phyloP scores from a whole-genome alignment of 2,888 invertebrate species.

The Xylota segnis region DNA sequence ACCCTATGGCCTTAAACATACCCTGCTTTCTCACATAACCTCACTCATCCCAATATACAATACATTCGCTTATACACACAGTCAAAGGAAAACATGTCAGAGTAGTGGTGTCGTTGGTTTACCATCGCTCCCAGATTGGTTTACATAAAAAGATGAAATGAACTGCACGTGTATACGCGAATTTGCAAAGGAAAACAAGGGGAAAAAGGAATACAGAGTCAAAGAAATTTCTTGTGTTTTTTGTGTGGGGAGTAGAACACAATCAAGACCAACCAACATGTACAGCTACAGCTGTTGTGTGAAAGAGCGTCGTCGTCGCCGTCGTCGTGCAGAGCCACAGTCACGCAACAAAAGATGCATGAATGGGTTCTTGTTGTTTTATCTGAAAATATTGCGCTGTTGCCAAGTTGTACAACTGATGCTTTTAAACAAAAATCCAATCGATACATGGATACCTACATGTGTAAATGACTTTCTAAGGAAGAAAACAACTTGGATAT shows the following conservation, averaged over 20 bases:
- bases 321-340: slow-evolving; percentile 30
- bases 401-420: slow-evolving; percentile 33
- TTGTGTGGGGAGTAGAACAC: background rate
- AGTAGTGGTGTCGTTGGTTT: slow-evolving; percentile 2
- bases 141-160: slow-evolving; percentile 18
- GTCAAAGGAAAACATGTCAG: background rate
- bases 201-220: slow-evolving; percentile 11
- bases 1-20: slow-evolving; percentile 18
- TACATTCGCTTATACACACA: background rate
- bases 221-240: slow-evolving; percentile 15
- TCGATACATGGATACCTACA: background rate
- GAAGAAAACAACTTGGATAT: too few species aligned
- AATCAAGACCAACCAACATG: slow-evolving; percentile 39
- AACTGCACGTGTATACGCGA: slow-evolving; percentile 55
- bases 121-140: slow-evolving; percentile 20
- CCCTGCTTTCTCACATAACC: background rate
- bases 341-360: slow-evolving; percentile 67
- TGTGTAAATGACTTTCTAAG: background rate
- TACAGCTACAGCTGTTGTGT: slow-evolving; percentile 64
- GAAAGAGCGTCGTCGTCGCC: slow-evolving; percentile 35
- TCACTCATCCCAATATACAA: background rate
- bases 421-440: background rate
- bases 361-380: slow-evolving; percentile 54
- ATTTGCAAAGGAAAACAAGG: slow-evolving; percentile 49
- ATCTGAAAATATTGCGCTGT: slow-evolving; percentile 30